A percentile compares a stretch with the other conserved stretches of the same genome.
Conservation (phyloP, 2,113 vertebrate species). For the Pogona vitticeps region DNA sequence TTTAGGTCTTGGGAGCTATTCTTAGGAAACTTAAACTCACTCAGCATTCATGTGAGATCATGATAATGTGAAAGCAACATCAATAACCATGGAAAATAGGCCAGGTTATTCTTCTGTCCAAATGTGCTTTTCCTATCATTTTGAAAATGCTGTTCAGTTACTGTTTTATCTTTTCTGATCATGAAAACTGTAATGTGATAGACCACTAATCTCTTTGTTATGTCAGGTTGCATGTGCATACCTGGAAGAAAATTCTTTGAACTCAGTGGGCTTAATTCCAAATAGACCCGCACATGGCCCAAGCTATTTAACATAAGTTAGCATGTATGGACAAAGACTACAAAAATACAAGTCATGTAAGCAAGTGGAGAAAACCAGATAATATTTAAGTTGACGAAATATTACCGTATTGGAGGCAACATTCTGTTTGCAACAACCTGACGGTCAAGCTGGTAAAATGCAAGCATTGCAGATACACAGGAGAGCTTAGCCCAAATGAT, state of each 20-base stretch:
- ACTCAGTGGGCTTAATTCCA: neutral
- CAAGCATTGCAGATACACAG: neutral
- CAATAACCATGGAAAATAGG: neutral
- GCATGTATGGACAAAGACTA: neutral
- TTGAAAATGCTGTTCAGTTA: conserved; percentile 2
- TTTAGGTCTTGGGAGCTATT: neutral
- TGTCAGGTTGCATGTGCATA: neutral
- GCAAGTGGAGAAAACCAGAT: neutral
- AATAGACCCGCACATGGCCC: neutral
- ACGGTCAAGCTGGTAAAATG: fast-evolving
- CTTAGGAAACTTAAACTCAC: neutral
- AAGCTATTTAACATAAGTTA: neutral
- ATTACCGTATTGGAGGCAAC: neutral
- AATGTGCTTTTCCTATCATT: conserved; percentile 22
- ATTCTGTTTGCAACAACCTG: neutral
- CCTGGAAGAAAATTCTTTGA: neutral
- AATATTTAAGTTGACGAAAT: conserved; percentile 11
- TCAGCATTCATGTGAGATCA: neutral
- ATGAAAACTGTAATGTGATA: neutral
- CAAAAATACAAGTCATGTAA: conserved; percentile 13
- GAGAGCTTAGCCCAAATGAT: neutral
- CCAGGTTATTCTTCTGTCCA: conserved; percentile 13
- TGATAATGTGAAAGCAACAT: conserved; percentile 11
- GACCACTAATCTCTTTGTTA: neutral
- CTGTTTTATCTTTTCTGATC: neutral